Base-by-base conservation (phyloP, 1,140 invertebrate species). In the Drosophila ohnishii region DNA sequence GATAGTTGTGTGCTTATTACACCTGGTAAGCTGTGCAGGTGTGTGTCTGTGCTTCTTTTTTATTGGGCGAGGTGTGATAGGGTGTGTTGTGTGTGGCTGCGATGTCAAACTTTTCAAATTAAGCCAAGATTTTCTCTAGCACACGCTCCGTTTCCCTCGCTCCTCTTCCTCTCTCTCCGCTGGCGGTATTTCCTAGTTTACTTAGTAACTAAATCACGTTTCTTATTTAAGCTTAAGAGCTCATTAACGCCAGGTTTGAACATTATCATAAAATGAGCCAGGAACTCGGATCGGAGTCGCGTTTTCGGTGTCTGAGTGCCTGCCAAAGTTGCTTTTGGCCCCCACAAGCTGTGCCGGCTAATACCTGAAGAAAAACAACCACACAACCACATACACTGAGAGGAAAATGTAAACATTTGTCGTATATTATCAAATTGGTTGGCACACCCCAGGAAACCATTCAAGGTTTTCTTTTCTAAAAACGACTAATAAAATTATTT, bases 201-300 rank as follows among this genome's bases (percentile, higher is more conserved):
- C 85, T 88, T 88, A 80, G 85, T 88, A 88, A 78, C 84, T 89
- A 89, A 88, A 88, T 88, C 84, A 88, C 84, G 84, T 88, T 88
- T 85, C 84, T 80, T 88, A 88, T 88, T 88, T 88, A 88, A 88
- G 84, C 84, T 88, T 85, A 88, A 88, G 84, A 89, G 84, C 84
- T 88, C 84, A 88, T 88, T 88, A 88, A 88, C 84, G 84, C 84
- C 84, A 89, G 84, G 80, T 78, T 80, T 70, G 66, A 78, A 74
- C 85, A 88, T 88, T 88, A 88, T 89, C 84, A 88, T 88, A 88
- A 88, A 88, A 88, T 77, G 77, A 88, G 74, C 56, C 76, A 77
- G 55, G 57, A 73, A 58, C 74, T 62, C 35, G 39, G 57, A 44
- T 70, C 60, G 35, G 45, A 66, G 60, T 74, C 72, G 65, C 71